Percentiles rank a stretch among this genome's conserved stretches.
These are phyloP conservation scores for Apamea crenata DNA, from an alignment of 2,888 invertebrate genomes.

Conservation along the genomic window DNA sequence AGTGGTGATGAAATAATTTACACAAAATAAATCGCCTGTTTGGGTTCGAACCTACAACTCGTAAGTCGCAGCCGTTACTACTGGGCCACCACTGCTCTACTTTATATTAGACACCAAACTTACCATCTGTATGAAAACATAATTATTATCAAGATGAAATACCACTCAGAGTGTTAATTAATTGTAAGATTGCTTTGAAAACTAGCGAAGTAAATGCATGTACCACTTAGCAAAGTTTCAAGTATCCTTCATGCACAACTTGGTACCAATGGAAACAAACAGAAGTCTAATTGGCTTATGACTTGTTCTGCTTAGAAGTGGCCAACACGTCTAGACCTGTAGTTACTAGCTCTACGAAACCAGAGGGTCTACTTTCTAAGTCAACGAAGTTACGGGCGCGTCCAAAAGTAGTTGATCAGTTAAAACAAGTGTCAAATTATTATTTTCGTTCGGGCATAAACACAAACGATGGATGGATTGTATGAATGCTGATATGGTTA, in stretches of 20 bases:
- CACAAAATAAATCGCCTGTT: no score
- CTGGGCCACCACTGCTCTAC: no score
- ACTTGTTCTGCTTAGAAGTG: neutral
- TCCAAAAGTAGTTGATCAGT: no score
- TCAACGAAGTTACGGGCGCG: no score
- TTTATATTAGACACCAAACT: neutral
- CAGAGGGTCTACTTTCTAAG: no score
- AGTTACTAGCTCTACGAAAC: neutral
- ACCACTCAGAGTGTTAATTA: neutral
- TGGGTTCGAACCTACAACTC: no score
- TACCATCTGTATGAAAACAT: neutral
- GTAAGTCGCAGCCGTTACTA: no score
- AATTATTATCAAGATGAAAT: neutral
- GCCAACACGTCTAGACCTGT: neutral
- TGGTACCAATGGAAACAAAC: constrained; percentile 1
- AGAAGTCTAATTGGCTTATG: neutral
- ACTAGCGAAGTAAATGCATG: neutral
- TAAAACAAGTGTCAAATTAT: no score
- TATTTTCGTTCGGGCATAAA: no score
- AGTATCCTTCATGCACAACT: constrained; percentile 5
- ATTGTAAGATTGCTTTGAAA: neutral
- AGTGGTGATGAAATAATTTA: no score
- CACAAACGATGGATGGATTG: no score
- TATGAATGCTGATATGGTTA: no score
- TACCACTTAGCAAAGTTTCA: constrained; percentile 9